Base-by-base conservation (phyloP, 2,113 vertebrate species). In the Ophthalmolycus amberensis region DNA sequence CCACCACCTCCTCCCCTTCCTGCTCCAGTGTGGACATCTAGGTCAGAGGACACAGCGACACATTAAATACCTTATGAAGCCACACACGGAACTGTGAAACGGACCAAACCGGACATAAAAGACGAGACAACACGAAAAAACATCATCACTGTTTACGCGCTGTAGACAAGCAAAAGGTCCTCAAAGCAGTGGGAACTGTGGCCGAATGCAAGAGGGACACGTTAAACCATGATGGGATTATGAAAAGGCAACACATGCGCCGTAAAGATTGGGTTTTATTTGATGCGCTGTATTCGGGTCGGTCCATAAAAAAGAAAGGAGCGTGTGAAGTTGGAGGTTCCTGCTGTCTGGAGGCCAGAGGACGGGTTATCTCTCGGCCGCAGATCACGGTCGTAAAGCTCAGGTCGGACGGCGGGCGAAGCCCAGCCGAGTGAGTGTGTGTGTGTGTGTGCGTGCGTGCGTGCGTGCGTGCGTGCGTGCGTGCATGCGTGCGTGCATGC, bases 1-100 rank as follows among this genome's bases (percentile, higher is more conserved):
- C 97, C 3, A 96, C 95, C 86, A 98, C 87, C 80, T 99, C 98
- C 71, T 97, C 96, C 0, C 97, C 97, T 18, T 96, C 96, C 94
- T 97, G 97, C 68, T 95, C 95, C 93, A 98, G 94, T 3, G 93
- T 95, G 14, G 93, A 92, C 94, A 96, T 96, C 96, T 96, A 71
- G 40, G 70, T 66, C 34, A 60, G 75, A 87, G 66, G 80, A 82
- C 58, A 50, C 52, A 38, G 72, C 1, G n/a, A 56, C 14, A 63
- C 77, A 38, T 66, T 10, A 11, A 58, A 59, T 0, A 22, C n/a
- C 69, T 84, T 56, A 86, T 22, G 4, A 68, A 64, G 64, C 22
- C 48, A 3, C 25, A 50, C 37, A 59, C 14, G 32, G 18, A 68
- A 12, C 11, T 52, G 44, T 42, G 14, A 50, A 9, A 20, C 11